phyloP scores from a whole-genome alignment of 2,888 invertebrate genomes.

The Mylabris sibirica region DNA sequence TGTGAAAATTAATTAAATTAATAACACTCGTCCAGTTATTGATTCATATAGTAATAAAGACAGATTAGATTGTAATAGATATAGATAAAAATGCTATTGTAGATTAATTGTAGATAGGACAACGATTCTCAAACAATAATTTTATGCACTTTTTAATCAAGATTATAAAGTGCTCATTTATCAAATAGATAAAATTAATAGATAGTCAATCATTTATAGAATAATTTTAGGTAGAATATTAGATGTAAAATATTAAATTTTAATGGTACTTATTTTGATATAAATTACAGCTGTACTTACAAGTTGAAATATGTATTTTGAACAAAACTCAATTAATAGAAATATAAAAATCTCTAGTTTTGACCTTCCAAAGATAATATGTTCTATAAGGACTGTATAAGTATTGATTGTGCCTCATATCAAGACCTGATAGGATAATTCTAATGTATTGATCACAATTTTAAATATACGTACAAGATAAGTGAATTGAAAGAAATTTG shows the following conservation, averaged over 20 bases:
- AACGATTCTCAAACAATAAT: conserved; percentile 17
- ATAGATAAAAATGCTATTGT: background rate
- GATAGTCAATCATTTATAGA: conserved; percentile 13
- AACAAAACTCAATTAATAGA: background rate
- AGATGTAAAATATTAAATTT: background rate
- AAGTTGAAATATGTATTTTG: background rate
- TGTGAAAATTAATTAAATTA: background rate
- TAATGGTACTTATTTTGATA: background rate
- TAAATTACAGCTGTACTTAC: background rate
- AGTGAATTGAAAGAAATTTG: conserved; percentile 14
- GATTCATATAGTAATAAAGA: conserved; percentile 1
- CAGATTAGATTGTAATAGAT: conserved; percentile 6
- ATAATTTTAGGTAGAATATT: background rate
- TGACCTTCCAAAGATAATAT: background rate
- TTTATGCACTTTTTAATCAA: background rate
- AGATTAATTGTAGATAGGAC: conserved; percentile 14
- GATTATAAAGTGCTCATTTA: conserved; percentile 11
- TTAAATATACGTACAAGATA: conserved; percentile 15
- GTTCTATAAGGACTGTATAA: conserved; percentile 30
- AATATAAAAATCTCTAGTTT: background rate
- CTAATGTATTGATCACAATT: conserved; percentile 29
- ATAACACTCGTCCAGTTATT: conserved; percentile 9
- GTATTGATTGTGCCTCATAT: conserved; percentile 47
- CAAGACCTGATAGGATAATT: conserved; percentile 42
- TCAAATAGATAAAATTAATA: conserved; percentile 3